Evolutionary conservation across 2,113 vertebrate species (phyloP).

Genomic region (Donacobius atricapilla): DNA sequence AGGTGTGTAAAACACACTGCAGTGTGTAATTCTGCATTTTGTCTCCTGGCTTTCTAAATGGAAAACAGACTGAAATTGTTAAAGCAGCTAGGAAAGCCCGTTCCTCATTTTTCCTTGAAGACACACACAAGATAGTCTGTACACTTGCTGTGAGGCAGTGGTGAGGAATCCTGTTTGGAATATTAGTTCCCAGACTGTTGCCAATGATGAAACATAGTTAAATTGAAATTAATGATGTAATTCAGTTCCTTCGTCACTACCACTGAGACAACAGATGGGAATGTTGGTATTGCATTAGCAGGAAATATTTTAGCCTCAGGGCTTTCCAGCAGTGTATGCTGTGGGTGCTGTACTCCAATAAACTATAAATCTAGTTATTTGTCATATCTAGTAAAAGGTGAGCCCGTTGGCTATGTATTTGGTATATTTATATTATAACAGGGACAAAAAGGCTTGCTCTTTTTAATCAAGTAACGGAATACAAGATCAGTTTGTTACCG

Average conservation of each 20-base stretch:
- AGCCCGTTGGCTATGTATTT: neutral
- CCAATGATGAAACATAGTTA: constrained; percentile 56
- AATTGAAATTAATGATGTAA: constrained; percentile 63
- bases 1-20: neutral
- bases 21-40: neutral
- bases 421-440: neutral
- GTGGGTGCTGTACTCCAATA: neutral
- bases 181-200: constrained; percentile 39
- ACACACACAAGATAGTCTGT: rapidly evolving
- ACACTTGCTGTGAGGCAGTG: neutral
- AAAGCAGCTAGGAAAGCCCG: neutral
- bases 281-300: neutral
- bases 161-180: neutral
- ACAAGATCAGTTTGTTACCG: neutral
- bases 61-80: neutral
- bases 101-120: neutral
- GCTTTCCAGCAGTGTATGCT: neutral
- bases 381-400: neutral
- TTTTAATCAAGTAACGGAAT: neutral
- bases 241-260: constrained; percentile 68
- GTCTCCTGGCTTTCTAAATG: neutral
- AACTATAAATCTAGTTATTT: neutral
- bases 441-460: neutral
- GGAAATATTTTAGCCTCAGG: constrained; percentile 26
- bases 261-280: constrained; percentile 62